Percentiles rank a stretch among this genome's conserved stretches.
Evolutionary conservation across 2,888 invertebrate genomes (phyloP).

Genomic region (Monopis laevigella): DNA sequence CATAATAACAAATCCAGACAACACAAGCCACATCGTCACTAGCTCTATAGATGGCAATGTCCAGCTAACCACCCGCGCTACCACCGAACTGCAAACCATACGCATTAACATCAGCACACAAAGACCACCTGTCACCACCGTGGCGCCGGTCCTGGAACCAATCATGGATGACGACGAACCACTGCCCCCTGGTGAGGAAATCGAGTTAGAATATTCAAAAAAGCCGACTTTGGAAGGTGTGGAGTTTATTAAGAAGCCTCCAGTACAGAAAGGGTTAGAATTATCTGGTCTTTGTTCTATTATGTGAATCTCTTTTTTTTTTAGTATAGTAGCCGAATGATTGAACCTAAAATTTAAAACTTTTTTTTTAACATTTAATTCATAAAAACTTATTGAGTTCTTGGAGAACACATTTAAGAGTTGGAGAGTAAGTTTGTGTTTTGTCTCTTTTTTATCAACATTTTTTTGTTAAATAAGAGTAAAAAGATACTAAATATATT

Average conservation of each 20-base stretch:
- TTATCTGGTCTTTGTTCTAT: slow-evolving; percentile 88
- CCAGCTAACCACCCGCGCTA: slow-evolving; percentile 67
- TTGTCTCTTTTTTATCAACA: too few species aligned
- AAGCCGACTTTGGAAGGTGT: slow-evolving; percentile 74
- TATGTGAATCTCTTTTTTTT: too few species aligned
- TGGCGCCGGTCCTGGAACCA: slow-evolving; percentile 36
- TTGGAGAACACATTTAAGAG: too few species aligned
- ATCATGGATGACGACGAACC: slow-evolving; percentile 60
- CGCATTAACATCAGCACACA: slow-evolving; percentile 86
- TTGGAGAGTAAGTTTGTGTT: too few species aligned
- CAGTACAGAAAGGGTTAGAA: slow-evolving; percentile 78
- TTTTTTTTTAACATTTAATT: too few species aligned
- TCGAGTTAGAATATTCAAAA: slow-evolving; percentile 57
- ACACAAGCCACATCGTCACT: slow-evolving; percentile 63
- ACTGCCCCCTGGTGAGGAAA: slow-evolving; percentile 67
- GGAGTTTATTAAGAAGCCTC: slow-evolving; percentile 75
- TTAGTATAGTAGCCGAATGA: too few species aligned
- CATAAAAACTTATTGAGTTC: too few species aligned
- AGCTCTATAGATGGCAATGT: slow-evolving; percentile 83
- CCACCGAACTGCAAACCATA: slow-evolving; percentile 64
- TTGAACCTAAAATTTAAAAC: too few species aligned
- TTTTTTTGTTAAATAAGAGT: too few species aligned
- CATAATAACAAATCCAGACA: slow-evolving; percentile 45
- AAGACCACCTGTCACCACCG: slow-evolving; percentile 45
- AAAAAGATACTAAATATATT: too few species aligned